A percentile compares a stretch with the other conserved stretches of the same genome.
phyloP scores from a whole-genome alignment of 2,113 vertebrate genomes.

The Junco hyemalis region DNA sequence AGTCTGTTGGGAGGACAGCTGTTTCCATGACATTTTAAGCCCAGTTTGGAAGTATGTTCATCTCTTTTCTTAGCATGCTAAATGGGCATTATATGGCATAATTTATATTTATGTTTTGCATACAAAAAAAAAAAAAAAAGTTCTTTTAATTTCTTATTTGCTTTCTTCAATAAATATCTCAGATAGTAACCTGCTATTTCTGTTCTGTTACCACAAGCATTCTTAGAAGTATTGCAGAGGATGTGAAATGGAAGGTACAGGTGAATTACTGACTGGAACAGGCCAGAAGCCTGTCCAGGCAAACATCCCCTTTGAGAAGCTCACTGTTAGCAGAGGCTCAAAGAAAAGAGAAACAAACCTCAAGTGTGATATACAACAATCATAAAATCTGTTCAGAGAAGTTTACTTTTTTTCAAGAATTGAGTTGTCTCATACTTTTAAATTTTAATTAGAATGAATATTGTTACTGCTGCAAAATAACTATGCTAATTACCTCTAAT shows the following conservation, averaged over 20 bases:
- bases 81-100: background rate
- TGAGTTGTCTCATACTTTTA: background rate
- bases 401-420: background rate
- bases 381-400: background rate
- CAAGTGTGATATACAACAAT: background rate
- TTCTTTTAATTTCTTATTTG: background rate
- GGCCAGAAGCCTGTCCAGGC: background rate
- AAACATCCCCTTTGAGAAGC: background rate
- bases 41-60: background rate
- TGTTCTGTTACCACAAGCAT: background rate
- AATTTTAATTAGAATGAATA: background rate
- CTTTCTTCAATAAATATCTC: background rate
- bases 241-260: background rate
- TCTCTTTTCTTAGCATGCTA: background rate
- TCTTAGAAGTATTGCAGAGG: background rate
- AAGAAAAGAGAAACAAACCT: background rate
- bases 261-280: background rate
- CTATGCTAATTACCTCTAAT: background rate
- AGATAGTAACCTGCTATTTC: background rate
- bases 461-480: background rate
- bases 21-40: constrained; percentile 3
- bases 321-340: background rate
- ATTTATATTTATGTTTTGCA: background rate
- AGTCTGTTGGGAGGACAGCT: background rate
- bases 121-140: background rate